A percentile compares a stretch with the other conserved stretches of the same genome.
These are phyloP conservation scores for Xiphophorus hellerii DNA, from an alignment of 2,113 vertebrate genomes.

Conservation along the genomic window DNA sequence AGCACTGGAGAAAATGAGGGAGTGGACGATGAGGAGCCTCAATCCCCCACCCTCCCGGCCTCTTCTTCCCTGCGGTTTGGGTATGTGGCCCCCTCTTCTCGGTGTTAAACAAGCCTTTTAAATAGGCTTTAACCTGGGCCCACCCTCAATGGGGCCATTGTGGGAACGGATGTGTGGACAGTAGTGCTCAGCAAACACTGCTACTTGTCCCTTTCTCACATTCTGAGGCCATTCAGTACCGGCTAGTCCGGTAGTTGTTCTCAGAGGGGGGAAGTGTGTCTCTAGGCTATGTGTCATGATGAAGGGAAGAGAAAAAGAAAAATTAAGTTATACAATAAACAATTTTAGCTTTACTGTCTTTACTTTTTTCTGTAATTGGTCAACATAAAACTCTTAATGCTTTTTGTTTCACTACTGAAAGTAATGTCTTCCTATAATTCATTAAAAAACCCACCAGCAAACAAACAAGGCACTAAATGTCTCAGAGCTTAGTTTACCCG, in stretches of 20 bases:
- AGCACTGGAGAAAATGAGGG: constrained; percentile 55
- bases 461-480: constrained; percentile 43
- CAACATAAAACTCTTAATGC: not conserved
- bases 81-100: constrained; percentile 76
- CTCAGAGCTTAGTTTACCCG: constrained; percentile 71
- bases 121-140: constrained; percentile 81
- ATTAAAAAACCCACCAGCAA: not conserved
- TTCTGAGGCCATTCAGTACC: constrained; percentile 52
- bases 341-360: not conserved
- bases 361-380: not conserved
- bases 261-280: constrained; percentile 17
- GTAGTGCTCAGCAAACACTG: constrained; percentile 77
- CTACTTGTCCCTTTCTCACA: constrained; percentile 77
- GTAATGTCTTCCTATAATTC: constrained; percentile 53
- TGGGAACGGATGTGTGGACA: constrained; percentile 82
- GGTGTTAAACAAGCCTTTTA: constrained; percentile 81
- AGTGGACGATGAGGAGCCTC: constrained; percentile 58
- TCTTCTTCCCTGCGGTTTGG: constrained; percentile 65
- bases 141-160: constrained; percentile 81
- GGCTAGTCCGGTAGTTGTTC: constrained; percentile 40
- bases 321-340: constrained; percentile 4
- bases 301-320: constrained; percentile 15
- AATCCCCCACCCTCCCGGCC: constrained; percentile 41
- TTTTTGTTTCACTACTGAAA: not conserved
- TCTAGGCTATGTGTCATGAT: constrained; percentile 15